Evolutionary conservation across 1,140 invertebrate genomes (phyloP), one percentile per base, ranked within the genome.

Genomic region (Apis dorsata): DNA sequence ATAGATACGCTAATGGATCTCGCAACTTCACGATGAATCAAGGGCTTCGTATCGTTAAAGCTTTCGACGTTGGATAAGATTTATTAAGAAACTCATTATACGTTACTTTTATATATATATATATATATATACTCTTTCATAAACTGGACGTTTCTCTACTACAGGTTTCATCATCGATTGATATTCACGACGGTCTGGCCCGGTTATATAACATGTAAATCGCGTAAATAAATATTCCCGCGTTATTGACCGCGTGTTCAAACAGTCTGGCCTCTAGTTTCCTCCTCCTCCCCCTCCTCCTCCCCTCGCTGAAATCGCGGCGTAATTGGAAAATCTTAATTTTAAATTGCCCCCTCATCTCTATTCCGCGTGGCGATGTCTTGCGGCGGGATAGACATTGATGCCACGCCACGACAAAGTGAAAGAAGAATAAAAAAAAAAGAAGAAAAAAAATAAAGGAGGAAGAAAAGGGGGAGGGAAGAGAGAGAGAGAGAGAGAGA

Each of bases 291-390:
- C 34, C 34, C 34, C 34, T 34, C 34, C 34, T 3, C 34, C 2
- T 44, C 34, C 5, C 34, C 34, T 44, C 34, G 3, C 13, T 8
- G 12, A 57, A 69, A 76, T 68, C 80, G 65, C 13, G 60, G 55
- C 44, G 65, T 82, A 77, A 82, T 82, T 77, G 80, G 74, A 77
- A 82, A 82, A 82, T 82, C 73, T 77, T 82, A 82, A 82, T 82
- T 82, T 82, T 55, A 82, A 77, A 82, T 82, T n/a, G 34, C 34
- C 15, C 10, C 53, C 72, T 70, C 65, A 60, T 79, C 65, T 24
- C n/a, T 44, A 75, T 55, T 65, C 71, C 13, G 59, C 17, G 69
- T 66, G 28, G 28, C 69, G 68, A 70, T 72, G 57, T 72, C 68
- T 79, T 63, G 78, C 59, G 55, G 57, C 24, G 24, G 12, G 24